A percentile compares a stretch with the other conserved stretches of the same genome.
Evolutionary conservation across 2,888 invertebrate species (phyloP).

Genomic region (Ophion obscuratus): DNA sequence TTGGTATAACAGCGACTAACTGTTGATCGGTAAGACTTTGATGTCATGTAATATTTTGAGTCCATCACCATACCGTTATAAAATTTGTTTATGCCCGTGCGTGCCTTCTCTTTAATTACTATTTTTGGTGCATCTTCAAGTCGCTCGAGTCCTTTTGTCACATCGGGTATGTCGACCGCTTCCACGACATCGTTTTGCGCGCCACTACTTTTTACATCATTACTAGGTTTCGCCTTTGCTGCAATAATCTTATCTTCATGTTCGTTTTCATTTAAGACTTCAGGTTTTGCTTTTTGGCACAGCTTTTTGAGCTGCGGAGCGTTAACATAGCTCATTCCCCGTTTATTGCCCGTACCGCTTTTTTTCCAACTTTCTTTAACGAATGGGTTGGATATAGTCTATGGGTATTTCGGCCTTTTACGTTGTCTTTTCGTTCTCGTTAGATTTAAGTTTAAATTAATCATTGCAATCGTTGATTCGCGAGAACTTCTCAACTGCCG

Average conservation of each 20-base stretch:
- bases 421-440: constrained; percentile 18
- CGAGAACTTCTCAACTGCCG: background rate
- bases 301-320: background rate
- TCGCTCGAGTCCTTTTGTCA: background rate
- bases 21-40: constrained; percentile 29
- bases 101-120: background rate
- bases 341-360: background rate
- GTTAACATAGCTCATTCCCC: background rate
- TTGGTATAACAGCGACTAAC: constrained; percentile 30
- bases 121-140: too few relatives aligned
- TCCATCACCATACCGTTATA: constrained; percentile 40
- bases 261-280: too few relatives aligned
- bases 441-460: constrained; percentile 1
- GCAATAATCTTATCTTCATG: too few relatives aligned
- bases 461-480: constrained; percentile 21
- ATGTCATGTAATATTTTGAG: constrained; percentile 44
- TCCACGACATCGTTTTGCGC: too few relatives aligned
- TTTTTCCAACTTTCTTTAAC: constrained; percentile 36
- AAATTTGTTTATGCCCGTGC: background rate
- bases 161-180: background rate
- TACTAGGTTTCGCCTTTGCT: too few relatives aligned
- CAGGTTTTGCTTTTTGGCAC: background rate
- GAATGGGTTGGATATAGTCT: constrained; percentile 25
- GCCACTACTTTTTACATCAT: background rate
- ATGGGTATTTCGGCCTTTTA: constrained; percentile 28